Conservation (phyloP, 2,113 vertebrate genomes). For the Fregata magnificens region DNA sequence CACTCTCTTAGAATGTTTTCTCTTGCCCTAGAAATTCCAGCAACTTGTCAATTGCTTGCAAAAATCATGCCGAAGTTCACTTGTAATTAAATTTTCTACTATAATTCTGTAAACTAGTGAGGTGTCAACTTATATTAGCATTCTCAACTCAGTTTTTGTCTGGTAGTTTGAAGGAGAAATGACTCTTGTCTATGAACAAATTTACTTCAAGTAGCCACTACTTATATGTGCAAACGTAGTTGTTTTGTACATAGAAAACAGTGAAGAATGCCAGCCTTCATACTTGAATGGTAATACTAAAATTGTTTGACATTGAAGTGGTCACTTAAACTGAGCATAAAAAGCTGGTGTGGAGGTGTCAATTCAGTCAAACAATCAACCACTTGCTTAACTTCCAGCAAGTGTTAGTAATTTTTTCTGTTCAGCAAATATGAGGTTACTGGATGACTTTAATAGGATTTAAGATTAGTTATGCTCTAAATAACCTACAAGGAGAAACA, state of each 20-base stretch:
- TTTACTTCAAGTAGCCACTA: neutral
- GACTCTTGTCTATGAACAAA: neutral
- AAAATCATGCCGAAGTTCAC: neutral
- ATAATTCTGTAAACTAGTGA: neutral
- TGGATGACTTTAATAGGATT: neutral
- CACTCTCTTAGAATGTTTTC: neutral
- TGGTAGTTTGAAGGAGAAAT: neutral
- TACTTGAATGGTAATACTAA: slow-evolving; percentile 27
- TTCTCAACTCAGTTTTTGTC: neutral
- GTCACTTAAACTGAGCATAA: slow-evolving; percentile 37
- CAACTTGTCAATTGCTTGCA: neutral
- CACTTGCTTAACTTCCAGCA: neutral
- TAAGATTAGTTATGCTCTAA: neutral
- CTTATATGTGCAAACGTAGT: slow-evolving; percentile 23
- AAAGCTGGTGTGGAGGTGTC: slow-evolving; percentile 29
- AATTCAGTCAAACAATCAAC: neutral
- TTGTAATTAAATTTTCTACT: neutral
- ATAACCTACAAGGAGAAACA: neutral
- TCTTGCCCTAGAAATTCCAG: neutral
- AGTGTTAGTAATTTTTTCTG: neutral
- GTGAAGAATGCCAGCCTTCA: neutral
- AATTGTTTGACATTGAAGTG: slow-evolving; percentile 57
- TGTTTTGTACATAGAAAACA: slow-evolving; percentile 19
- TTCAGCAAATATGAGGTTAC: neutral
- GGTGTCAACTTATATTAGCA: neutral